Evolutionary conservation across 2,113 vertebrate genomes (phyloP).

Genomic region (Hemiscyllium ocellatum): DNA sequence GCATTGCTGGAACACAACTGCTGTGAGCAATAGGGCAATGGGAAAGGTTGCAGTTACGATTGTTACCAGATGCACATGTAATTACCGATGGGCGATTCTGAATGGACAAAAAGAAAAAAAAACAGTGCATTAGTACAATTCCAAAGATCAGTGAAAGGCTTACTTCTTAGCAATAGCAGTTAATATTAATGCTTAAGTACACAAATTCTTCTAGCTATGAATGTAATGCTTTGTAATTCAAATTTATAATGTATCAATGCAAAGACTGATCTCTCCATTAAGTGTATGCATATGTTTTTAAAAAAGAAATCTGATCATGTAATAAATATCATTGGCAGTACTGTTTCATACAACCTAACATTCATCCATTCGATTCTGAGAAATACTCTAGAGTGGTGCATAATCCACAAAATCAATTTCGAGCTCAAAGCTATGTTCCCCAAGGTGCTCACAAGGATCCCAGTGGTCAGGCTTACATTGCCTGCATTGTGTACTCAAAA

Average conservation of each 20-base stretch:
- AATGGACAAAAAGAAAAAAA: constrained; percentile 27
- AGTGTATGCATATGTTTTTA: neutral
- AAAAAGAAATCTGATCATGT: neutral
- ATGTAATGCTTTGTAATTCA: neutral
- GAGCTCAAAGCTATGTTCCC: neutral
- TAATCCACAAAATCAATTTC: neutral
- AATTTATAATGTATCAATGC: neutral
- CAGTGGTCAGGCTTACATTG: neutral
- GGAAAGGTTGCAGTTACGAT: constrained; percentile 92
- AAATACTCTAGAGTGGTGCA: neutral
- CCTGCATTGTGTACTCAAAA: neutral
- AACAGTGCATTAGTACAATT: neutral
- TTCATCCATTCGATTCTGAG: neutral
- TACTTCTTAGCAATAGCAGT: neutral
- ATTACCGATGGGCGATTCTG: constrained; percentile 97
- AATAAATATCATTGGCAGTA: neutral
- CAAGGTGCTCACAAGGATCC: neutral
- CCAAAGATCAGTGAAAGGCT: neutral
- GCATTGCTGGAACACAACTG: constrained; percentile 63
- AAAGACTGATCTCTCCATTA: neutral
- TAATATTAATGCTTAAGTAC: neutral
- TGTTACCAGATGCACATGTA: constrained; percentile 86
- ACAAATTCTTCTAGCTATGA: neutral
- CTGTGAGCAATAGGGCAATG: constrained; percentile 88
- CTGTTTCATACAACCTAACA: neutral